Evolutionary conservation across 2,113 vertebrate genomes (phyloP), one percentile per base, ranked within the genome.

Genomic region (Trematomus loennbergii): DNA sequence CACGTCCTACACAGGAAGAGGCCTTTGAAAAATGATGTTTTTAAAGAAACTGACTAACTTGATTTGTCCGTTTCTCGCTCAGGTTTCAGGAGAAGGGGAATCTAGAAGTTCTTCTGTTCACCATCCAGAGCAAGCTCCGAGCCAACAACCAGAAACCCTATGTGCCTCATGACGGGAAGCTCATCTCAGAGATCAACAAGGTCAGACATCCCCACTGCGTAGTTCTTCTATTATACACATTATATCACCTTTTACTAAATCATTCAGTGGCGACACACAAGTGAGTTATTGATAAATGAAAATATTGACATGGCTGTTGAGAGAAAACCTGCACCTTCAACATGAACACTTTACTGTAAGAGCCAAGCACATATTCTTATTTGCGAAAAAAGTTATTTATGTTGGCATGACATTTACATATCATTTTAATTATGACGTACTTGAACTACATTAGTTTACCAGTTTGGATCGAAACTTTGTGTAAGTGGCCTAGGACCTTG

Each of bases 81-180:
- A 99, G 98, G 94, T 99, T 99, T 83, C 97, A 99, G 92, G 97
- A 99, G 87, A 99, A 99, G 84, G 98, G 97, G 3, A 99, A 99
- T 85, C 92, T 99, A 18, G 98, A 99, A 84, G 97, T 99, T 6
- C 95, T 98, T 67, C 97, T 99, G 63, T 99, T 99, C 93, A 98
- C 96, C 87, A 97, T 99, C 93, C 98, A 99, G 95, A 99, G 98
- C 95, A 97, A 97, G 64, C 94, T 99, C 49, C 94, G 98, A 12
- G 98, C 97, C 92, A 97, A 95, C 93, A 97, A 99, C 94, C 97
- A 96, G 89, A 97, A 97, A 73, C 96, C 96, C 70, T 99, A 95
- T 0, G 88, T 98, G 85, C 97, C 97, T 90, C 94, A 94, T 12
- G 98, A 99, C 15, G 97, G 97, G 76, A 97, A 95, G 66, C 96